Evolutionary conservation across 2,797 vertebrate species (phyloP).

Genomic region (Heterohyrax brucei): DNA sequence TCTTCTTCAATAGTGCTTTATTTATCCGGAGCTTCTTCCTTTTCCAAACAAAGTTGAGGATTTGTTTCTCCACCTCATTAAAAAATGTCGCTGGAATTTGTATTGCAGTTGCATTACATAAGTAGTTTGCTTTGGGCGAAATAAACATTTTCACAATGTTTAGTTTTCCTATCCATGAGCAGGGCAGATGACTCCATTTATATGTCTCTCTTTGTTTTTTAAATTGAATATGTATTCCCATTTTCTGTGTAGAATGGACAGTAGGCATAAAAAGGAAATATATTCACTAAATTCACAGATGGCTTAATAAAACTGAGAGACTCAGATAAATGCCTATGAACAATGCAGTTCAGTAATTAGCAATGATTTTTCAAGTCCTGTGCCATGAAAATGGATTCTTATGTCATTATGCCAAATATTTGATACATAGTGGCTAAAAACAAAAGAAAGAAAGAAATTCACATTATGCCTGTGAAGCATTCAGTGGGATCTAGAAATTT

Average conservation of each 20-base stretch:
- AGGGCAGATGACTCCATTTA: no score
- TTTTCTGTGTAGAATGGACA: constrained; percentile 47
- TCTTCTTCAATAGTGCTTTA: no score
- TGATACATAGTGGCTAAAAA: neutral
- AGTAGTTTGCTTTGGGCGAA: no score
- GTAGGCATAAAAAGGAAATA: constrained; percentile 26
- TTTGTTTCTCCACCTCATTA: no score
- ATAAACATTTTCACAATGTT: no score
- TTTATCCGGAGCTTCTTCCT: no score
- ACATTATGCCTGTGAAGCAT: neutral
- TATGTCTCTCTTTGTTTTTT: no score
- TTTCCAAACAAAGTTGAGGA: no score
- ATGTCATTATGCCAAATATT: neutral
- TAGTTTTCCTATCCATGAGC: no score
- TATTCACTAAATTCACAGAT: constrained; percentile 1
- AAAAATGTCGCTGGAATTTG: no score
- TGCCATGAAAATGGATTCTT: neutral
- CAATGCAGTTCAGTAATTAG: constrained; percentile 51
- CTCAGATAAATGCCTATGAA: constrained; percentile 14
- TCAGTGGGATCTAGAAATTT: constrained; percentile 37
- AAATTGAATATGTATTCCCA: neutral
- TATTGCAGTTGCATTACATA: no score
- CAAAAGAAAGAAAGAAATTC: neutral
- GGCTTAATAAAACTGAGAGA: constrained; percentile 39
- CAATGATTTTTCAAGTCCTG: constrained; percentile 16